Conservation (phyloP, 2,113 vertebrate species). For the Baryphthengus martii region DNA sequence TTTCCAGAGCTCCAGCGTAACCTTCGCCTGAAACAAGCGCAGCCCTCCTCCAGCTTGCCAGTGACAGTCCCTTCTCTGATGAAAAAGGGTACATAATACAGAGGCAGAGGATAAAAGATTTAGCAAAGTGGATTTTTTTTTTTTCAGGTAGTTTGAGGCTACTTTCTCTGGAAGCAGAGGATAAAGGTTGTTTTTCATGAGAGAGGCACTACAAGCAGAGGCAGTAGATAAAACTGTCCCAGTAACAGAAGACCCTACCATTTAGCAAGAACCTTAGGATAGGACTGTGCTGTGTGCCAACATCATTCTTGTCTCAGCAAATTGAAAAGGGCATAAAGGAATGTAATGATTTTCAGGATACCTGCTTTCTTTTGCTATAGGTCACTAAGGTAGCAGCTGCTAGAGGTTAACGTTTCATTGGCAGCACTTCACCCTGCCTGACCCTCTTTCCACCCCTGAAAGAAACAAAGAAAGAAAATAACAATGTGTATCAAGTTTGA, state of each 20-base stretch:
- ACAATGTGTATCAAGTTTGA: background rate
- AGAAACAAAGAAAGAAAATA: background rate
- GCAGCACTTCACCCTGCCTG: background rate
- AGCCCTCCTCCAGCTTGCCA: background rate
- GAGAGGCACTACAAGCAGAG: background rate
- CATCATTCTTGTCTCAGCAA: slow-evolving; percentile 46
- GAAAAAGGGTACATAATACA: slow-evolving; percentile 8
- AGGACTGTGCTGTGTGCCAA: background rate
- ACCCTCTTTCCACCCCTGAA: background rate
- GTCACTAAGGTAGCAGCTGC: slow-evolving; percentile 33
- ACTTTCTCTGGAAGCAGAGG: background rate
- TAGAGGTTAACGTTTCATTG: background rate
- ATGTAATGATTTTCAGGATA: slow-evolving; percentile 31
- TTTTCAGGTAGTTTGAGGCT: background rate
- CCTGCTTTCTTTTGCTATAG: slow-evolving; percentile 1
- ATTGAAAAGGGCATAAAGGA: slow-evolving; percentile 60
- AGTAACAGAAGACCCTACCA: slow-evolving; percentile 15
- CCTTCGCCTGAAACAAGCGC: background rate
- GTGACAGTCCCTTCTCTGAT: background rate
- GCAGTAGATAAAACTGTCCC: slow-evolving; percentile 42
- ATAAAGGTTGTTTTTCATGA: background rate
- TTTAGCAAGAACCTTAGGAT: background rate
- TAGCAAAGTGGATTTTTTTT: background rate
- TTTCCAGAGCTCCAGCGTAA: slow-evolving; percentile 3
- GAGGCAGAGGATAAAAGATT: slow-evolving; percentile 24